Evolutionary conservation across 1,140 invertebrate genomes (phyloP).

Genomic region (Coenobita brevimanus): DNA sequence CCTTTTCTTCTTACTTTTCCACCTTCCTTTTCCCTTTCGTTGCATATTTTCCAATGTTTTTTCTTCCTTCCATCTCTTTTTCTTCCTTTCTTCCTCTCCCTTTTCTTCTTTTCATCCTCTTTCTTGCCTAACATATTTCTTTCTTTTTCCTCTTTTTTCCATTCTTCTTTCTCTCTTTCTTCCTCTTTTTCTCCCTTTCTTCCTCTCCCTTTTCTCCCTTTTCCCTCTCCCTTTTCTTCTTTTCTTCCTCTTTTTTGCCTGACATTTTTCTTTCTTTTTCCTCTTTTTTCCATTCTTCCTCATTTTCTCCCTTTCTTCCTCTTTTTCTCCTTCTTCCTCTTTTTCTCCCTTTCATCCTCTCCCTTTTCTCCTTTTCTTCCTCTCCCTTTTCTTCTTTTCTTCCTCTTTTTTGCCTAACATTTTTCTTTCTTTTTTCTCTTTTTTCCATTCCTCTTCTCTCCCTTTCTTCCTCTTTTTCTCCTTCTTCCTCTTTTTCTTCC

Average conservation of each 20-base stretch:
- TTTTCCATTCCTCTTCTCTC: slow-evolving; percentile 16
- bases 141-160: too few relatives aligned
- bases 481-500: slow-evolving; percentile 3
- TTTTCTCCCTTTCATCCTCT: not conserved
- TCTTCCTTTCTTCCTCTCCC: too few relatives aligned
- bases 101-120: too few relatives aligned
- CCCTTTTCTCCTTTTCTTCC: not conserved
- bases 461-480: slow-evolving; percentile 23
- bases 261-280: not conserved
- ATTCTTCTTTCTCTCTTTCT: too few relatives aligned
- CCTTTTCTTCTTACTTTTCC: too few relatives aligned
- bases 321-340: not conserved
- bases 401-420: not conserved
- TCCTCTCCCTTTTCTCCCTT: too few relatives aligned
- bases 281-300: too few relatives aligned
- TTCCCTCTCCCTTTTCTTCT: not conserved
- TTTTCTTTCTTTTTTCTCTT: not conserved
- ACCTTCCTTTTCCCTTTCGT: too few relatives aligned
- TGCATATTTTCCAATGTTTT: too few relatives aligned
- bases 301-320: too few relatives aligned
- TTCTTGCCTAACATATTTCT: too few relatives aligned
- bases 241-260: not conserved
- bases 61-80: not conserved
- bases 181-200: too few relatives aligned
- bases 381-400: slow-evolving; percentile 24